Base-by-base conservation (phyloP, 1,140 invertebrate species). In the Brachionus plicatilis region DNA sequence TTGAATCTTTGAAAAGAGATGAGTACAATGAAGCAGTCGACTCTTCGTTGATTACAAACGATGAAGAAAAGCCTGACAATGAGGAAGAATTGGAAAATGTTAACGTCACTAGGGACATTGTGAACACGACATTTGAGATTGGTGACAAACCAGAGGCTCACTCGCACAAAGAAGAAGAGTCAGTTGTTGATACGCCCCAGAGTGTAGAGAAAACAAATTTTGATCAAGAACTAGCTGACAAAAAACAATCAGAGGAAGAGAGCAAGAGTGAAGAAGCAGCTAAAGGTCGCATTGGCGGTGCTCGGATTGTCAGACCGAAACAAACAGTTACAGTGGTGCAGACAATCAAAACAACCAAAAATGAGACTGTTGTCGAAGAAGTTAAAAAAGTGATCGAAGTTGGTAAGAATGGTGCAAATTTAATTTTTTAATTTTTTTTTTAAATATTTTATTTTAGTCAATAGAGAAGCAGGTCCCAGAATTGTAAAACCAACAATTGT, bases 371-470 rank as follows among this genome's bases (percentile, higher is more conserved):
- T 47, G 17, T 50, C 12, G 72, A 47, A 29, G 43, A 76, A 17
- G 20, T 76, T 0, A 76, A 53, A 76, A 76, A 76, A 76, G 72
- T 76, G 7, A 47, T 76, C 5, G 72, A 76, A 50, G 20, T 76
- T 47, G 37, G 66, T 68, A 68, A 68, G 66, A 68, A 33, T 14
- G 12, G 9, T 14, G 3, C 12, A 24, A 5, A 14, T 33, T 68
- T 33, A n/a, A 68, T 12, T 33, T 6, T 33, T 14, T 2, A 33
- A 68, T 17, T 24, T 37, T 12, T 33, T 68, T 68, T 33, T 29
- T 33, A 12, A 33, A 14, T 14, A 14, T 33, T 37, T 33, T 68
- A 11, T 3, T 68, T 68, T 12, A 75, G 70, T 76, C 9, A 76
- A 76, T 50, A 45, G 72, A 24, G 72, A 76, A 50, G 72, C 72